Conservation (phyloP, 2,113 vertebrate species). For the Meleagris gallopavo region DNA sequence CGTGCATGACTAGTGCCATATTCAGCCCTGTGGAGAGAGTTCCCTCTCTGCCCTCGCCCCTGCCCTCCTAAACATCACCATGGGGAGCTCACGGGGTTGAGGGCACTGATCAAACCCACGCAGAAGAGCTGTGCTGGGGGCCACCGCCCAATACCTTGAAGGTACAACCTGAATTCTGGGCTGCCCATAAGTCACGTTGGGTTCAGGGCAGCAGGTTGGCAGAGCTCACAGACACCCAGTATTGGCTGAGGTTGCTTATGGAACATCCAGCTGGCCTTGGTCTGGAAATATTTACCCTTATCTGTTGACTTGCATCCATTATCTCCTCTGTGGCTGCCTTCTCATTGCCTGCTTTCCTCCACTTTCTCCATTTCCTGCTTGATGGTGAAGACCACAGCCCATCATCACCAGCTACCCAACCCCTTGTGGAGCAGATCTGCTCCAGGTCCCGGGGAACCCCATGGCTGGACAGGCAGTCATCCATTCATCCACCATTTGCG, state of each 20-base stretch:
- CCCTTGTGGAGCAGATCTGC: accelerated
- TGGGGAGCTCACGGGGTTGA: accelerated
- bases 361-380: background rate
- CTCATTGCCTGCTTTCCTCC: background rate
- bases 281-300: background rate
- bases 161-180: background rate
- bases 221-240: background rate
- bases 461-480: accelerated
- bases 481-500: background rate
- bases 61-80: background rate
- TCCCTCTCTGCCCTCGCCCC: background rate
- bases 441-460: background rate
- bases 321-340: background rate
- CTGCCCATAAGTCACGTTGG: background rate
- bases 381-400: background rate
- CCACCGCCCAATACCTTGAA: accelerated
- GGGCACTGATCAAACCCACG: accelerated
- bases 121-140: background rate
- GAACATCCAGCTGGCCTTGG: background rate
- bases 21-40: accelerated
- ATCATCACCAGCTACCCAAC: background rate
- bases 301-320: background rate
- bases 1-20: accelerated
- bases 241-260: background rate
- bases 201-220: background rate